Evolutionary conservation across 2,113 vertebrate genomes (phyloP).

Genomic region (Epinephelus fuscoguttatus): DNA sequence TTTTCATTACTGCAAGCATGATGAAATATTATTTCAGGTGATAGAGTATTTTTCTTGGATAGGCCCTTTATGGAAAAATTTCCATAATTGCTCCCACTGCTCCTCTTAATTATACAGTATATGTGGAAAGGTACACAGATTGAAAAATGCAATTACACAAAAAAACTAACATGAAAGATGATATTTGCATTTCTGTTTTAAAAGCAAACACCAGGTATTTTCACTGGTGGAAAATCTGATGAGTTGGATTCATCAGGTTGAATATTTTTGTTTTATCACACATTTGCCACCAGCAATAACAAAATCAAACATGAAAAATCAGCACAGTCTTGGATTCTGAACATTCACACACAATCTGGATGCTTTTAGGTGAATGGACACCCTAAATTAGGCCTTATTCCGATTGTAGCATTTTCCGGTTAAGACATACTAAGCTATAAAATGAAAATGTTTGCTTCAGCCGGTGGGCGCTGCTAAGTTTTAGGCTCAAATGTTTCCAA

Average conservation of each 20-base stretch:
- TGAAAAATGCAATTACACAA: conserved; percentile 25
- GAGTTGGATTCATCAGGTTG: background rate
- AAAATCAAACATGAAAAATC: too few species aligned
- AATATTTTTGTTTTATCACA: background rate
- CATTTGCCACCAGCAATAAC: too few species aligned
- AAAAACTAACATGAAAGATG: conserved; percentile 21
- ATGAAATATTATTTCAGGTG: conserved; percentile 35
- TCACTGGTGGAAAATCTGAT: background rate
- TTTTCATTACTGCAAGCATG: conserved; percentile 47
- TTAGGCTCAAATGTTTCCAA: too few species aligned
- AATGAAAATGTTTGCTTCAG: too few species aligned
- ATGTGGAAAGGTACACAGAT: conserved; percentile 38
- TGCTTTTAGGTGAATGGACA: too few species aligned
- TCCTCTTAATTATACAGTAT: conserved; percentile 38
- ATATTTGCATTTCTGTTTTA: conserved; percentile 5
- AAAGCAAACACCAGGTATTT: conserved; percentile 29
- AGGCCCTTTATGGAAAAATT: conserved; percentile 20
- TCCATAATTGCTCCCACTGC: conserved; percentile 22
- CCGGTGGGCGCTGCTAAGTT: too few species aligned
- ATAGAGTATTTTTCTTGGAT: conserved; percentile 64
- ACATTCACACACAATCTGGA: too few species aligned
- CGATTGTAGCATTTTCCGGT: too few species aligned
- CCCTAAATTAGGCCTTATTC: too few species aligned
- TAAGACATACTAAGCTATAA: too few species aligned
- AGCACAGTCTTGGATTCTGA: too few species aligned